Evolutionary conservation across 2,888 invertebrate species (phyloP).

Genomic region (Stenolophus ochropezus): DNA sequence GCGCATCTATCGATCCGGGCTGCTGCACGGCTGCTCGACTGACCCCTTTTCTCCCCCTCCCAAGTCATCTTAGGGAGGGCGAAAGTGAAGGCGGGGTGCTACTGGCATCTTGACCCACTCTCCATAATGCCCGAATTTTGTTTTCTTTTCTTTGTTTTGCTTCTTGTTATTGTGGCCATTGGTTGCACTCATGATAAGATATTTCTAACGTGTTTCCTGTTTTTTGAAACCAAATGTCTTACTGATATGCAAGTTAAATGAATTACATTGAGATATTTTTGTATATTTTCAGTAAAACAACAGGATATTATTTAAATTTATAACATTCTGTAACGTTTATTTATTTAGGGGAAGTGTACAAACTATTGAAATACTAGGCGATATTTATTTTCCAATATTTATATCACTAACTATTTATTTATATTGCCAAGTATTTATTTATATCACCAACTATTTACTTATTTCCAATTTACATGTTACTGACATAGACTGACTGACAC

Average conservation of each 20-base stretch:
- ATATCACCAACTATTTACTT: too few species aligned
- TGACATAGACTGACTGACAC: too few species aligned
- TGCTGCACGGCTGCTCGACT: constrained; percentile 36
- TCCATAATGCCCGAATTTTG: not conserved
- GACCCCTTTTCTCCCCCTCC: constrained; percentile 25
- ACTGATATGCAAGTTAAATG: too few species aligned
- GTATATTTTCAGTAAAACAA: too few species aligned
- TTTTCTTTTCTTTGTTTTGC: constrained; percentile 22
- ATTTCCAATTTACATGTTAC: too few species aligned
- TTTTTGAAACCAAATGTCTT: not conserved
- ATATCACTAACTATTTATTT: too few species aligned
- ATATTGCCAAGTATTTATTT: too few species aligned
- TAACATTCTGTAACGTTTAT: not conserved
- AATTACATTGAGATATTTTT: too few species aligned
- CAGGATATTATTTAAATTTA: too few species aligned
- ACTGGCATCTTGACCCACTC: constrained; percentile 24
- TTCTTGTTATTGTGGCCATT: not conserved
- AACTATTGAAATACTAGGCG: too few species aligned
- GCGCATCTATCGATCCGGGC: constrained; percentile 39
- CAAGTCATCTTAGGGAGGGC: not conserved
- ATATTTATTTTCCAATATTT: too few species aligned
- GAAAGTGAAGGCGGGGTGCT: not conserved
- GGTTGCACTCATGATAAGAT: constrained; percentile 24
- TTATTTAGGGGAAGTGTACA: too few species aligned
- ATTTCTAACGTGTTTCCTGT: not conserved